Percentiles rank a stretch among this genome's conserved stretches.
Conservation (phyloP, 2,797 vertebrate species). For the Chelon labrosus region DNA sequence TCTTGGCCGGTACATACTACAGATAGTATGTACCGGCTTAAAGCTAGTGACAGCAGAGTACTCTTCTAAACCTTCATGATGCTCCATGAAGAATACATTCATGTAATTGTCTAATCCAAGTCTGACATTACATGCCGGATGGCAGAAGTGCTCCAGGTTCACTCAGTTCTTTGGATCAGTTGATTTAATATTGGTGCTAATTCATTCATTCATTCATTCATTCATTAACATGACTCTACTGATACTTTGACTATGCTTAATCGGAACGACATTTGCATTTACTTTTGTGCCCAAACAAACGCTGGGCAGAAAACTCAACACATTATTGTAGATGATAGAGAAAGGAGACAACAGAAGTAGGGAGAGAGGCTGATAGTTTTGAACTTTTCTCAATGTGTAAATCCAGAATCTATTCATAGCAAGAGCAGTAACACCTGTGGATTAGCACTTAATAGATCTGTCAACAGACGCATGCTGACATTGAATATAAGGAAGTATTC, state of each 20-base stretch:
- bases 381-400: too few species aligned
- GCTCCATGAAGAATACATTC: too few species aligned
- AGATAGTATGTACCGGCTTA: too few species aligned
- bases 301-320: background rate
- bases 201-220: too few species aligned
- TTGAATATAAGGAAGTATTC: background rate
- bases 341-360: background rate
- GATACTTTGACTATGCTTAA: background rate
- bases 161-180: too few species aligned
- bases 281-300: constrained; percentile 15
- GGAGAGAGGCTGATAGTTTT: too few species aligned
- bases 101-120: too few species aligned
- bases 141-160: too few species aligned
- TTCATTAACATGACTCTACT: background rate
- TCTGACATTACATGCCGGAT: too few species aligned
- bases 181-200: too few species aligned
- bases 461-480: background rate
- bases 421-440: background rate
- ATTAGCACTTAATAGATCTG: background rate
- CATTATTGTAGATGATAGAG: background rate
- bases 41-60: too few species aligned
- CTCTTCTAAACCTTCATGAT: too few species aligned
- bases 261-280: background rate
- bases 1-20: background rate
- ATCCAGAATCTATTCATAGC: background rate